Evolutionary conservation across 2,888 invertebrate genomes (phyloP).

Genomic region (Tillus elongatus): DNA sequence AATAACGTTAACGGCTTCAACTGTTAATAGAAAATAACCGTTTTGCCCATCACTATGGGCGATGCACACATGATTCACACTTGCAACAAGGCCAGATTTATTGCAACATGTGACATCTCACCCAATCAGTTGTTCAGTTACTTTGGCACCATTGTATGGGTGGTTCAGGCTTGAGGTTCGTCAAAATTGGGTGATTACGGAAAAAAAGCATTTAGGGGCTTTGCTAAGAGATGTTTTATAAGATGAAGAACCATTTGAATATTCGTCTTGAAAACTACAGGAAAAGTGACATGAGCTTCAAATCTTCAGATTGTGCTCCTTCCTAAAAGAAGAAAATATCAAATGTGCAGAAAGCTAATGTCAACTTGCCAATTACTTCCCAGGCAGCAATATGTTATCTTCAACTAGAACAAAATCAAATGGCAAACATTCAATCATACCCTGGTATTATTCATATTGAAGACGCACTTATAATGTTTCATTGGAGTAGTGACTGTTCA

Average conservation of each 20-base stretch:
- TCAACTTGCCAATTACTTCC: no score
- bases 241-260: slow-evolving; percentile 1
- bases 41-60: no score
- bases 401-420: background rate
- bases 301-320: background rate
- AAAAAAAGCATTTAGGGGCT: background rate
- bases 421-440: background rate
- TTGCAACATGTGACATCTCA: no score
- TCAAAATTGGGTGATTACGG: background rate
- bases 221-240: background rate
- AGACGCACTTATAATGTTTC: background rate
- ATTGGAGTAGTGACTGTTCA: background rate
- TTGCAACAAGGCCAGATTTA: no score
- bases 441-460: background rate
- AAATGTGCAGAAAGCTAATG: background rate
- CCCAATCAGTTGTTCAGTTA: no score
- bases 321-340: background rate
- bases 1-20: no score
- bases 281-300: background rate
- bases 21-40: no score
- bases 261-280: slow-evolving; percentile 1
- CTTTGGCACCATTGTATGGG: no score
- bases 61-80: no score
- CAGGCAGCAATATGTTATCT: no score
- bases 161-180: no score